Percentiles rank a stretch among this genome's conserved stretches.
phyloP scores from a whole-genome alignment of 2,888 invertebrate genomes.

The Diarsia brunnea region DNA sequence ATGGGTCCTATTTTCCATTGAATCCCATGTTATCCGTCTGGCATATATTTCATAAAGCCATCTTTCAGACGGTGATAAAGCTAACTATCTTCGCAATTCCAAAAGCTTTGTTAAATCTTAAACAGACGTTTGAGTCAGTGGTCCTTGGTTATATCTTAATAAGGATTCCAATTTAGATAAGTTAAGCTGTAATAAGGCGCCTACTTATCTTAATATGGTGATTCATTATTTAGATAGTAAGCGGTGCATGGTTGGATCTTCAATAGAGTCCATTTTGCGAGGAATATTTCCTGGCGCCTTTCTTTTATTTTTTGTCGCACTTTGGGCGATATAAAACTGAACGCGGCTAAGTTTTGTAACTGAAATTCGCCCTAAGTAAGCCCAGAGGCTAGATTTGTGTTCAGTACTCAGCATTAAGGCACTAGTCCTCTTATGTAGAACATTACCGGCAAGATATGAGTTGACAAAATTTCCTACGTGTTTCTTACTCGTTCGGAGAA shows the following conservation, averaged over 20 bases:
- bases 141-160: constrained; percentile 21
- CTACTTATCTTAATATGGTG: constrained; percentile 47
- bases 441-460: background rate
- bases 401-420: background rate
- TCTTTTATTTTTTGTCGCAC: background rate
- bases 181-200: constrained; percentile 34
- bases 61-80: background rate
- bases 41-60: background rate
- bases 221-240: constrained; percentile 43
- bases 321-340: background rate
- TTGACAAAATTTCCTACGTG: background rate
- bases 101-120: constrained; percentile 22
- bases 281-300: background rate
- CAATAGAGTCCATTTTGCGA: background rate
- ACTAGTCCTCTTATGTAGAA: background rate
- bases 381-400: background rate
- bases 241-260: background rate
- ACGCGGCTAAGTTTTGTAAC: background rate
- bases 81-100: background rate
- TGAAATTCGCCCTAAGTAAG: background rate
- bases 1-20: too few species aligned
- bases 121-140: constrained; percentile 23
- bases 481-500: too few species aligned
- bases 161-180: constrained; percentile 52
- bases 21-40: background rate